These are phyloP conservation scores for Geopemphigus sp. DNA, from an alignment of 1,140 invertebrate genomes.

Conservation along the genomic window DNA sequence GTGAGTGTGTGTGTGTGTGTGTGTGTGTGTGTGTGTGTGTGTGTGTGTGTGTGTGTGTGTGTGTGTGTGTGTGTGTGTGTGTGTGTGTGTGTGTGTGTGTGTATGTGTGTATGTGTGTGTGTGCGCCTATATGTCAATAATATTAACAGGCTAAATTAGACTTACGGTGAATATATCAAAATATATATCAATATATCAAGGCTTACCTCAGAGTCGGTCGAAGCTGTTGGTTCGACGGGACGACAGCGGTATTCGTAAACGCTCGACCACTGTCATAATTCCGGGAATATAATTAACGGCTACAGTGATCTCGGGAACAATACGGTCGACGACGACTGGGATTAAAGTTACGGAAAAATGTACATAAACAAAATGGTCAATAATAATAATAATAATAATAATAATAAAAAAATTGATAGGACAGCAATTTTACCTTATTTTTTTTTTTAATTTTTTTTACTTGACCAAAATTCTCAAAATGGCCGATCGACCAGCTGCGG, in stretches of 20 bases:
- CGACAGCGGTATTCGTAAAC: slow-evolving; percentile 39
- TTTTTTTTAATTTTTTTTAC: slow-evolving; percentile 25
- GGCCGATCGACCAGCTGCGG: slow-evolving; percentile 42
- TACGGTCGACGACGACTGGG: background rate
- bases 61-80: no score
- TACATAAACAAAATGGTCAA: slow-evolving; percentile 49
- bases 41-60: no score
- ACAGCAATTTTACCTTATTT: slow-evolving; percentile 39
- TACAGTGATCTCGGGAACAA: background rate
- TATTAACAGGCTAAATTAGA: slow-evolving; percentile 17
- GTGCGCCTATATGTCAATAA: no score
- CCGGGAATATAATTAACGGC: background rate
- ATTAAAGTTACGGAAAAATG: slow-evolving; percentile 31
- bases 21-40: no score
- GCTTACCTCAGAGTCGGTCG: slow-evolving; percentile 44
- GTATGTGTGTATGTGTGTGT: no score
- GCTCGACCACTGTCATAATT: slow-evolving; percentile 26
- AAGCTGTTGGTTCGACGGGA: background rate
- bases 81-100: no score
- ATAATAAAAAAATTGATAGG: slow-evolving; percentile 42
- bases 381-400: background rate
- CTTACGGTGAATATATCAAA: no score
- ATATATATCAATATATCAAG: slow-evolving; percentile 7
- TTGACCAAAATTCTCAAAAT: slow-evolving; percentile 46
- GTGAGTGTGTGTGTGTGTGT: no score